phyloP scores from a whole-genome alignment of 2,797 vertebrate genomes.

The Sternarchorhynchus goeldii region DNA sequence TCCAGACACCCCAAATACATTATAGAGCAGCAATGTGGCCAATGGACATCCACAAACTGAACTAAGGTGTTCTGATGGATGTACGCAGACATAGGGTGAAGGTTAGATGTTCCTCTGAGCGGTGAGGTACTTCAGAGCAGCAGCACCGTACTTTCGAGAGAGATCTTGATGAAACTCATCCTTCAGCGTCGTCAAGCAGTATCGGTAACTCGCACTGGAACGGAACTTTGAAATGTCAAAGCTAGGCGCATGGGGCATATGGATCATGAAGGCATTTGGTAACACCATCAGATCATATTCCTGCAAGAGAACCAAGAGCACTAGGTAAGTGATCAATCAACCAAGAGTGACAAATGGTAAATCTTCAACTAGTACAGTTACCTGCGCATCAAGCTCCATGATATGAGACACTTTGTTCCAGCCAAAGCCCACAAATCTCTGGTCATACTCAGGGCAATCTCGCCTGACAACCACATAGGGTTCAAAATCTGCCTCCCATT shows the following conservation, averaged over 20 bases:
- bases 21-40: constrained; percentile 40
- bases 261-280: constrained; percentile 95
- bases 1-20: constrained; percentile 38
- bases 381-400: constrained; percentile 95
- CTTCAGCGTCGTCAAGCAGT: constrained; percentile 87
- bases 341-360: neutral
- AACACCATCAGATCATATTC: constrained; percentile 92
- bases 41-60: constrained; percentile 23
- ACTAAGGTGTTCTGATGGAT: constrained; percentile 23
- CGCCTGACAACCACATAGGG: constrained; percentile 91
- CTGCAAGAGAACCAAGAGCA: constrained; percentile 63
- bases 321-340: constrained; percentile 12
- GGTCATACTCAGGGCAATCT: constrained; percentile 91
- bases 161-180: constrained; percentile 97
- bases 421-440: constrained; percentile 94
- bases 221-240: constrained; percentile 96
- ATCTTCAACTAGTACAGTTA: constrained; percentile 56
- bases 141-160: constrained; percentile 88
- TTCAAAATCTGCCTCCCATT: constrained; percentile 93
- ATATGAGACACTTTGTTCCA: constrained; percentile 98
- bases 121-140: constrained; percentile 95
- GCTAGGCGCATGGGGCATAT: constrained; percentile 95
- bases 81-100: constrained; percentile 18
- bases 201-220: constrained; percentile 85
- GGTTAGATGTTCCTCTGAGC: constrained; percentile 83